A percentile compares a stretch with the other conserved stretches of the same genome.
phyloP scores from a whole-genome alignment of 2,888 invertebrate genomes.

The Odiellus spinosus region DNA sequence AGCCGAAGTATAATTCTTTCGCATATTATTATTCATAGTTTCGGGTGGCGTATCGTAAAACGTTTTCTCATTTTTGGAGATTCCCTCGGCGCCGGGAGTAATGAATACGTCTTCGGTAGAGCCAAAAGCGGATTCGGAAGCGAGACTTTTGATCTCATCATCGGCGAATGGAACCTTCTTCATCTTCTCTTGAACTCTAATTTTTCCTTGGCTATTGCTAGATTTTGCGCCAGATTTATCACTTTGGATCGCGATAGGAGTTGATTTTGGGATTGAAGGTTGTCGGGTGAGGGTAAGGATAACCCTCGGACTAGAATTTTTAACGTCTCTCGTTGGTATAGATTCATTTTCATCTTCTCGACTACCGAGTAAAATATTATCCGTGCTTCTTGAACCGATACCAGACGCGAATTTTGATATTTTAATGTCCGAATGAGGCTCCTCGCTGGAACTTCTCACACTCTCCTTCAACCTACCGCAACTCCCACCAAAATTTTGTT shows the following conservation, averaged over 20 bases:
- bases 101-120: conserved; percentile 6
- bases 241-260: no score
- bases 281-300: no score
- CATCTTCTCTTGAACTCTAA: conserved; percentile 18
- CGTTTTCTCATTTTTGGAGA: not conserved
- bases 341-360: not conserved
- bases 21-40: not conserved
- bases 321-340: not conserved
- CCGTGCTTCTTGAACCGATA: not conserved
- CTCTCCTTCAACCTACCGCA: not conserved
- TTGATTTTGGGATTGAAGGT: no score
- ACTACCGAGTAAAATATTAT: not conserved
- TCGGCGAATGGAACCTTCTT: conserved; percentile 21
- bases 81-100: conserved; percentile 5
- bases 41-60: not conserved
- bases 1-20: not conserved
- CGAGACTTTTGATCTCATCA: conserved; percentile 15
- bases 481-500: no score
- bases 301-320: not conserved
- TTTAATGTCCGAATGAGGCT: not conserved
- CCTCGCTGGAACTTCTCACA: not conserved
- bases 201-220: conserved; percentile 9
- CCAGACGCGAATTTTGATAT: not conserved
- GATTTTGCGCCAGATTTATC: no score
- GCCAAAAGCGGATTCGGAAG: conserved; percentile 5